Evolutionary conservation across 2,113 vertebrate species (phyloP).

Genomic region (Lucifuga dentata): DNA sequence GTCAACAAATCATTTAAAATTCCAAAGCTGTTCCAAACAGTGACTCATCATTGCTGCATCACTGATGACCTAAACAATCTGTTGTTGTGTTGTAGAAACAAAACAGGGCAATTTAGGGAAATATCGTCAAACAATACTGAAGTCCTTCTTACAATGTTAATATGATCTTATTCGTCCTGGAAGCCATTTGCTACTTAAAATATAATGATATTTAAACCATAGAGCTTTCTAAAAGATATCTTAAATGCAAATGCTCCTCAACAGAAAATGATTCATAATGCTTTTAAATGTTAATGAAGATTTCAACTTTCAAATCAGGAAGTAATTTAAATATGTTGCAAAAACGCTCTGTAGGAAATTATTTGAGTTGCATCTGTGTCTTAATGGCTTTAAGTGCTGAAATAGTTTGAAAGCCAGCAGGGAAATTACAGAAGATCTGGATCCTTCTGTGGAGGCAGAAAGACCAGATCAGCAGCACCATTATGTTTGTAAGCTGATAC

Average conservation of each 20-base stretch:
- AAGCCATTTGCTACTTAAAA: slow-evolving; percentile 13
- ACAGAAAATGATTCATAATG: not conserved
- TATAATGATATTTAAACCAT: slow-evolving; percentile 1
- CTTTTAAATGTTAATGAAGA: not conserved
- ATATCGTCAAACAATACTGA: not conserved
- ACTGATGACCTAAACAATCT: not conserved
- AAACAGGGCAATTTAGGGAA: not conserved
- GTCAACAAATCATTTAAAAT: not conserved
- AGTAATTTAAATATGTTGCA: not conserved
- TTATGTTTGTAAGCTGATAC: slow-evolving; percentile 36
- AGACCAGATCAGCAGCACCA: slow-evolving; percentile 7
- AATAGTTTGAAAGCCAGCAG: not conserved
- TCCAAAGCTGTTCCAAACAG: not conserved
- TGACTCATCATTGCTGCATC: slow-evolving; percentile 27
- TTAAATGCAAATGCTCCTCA: slow-evolving; percentile 17
- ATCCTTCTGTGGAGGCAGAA: slow-evolving; percentile 1
- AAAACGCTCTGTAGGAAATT: not conserved
- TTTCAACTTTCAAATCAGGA: not conserved
- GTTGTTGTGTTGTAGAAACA: not conserved
- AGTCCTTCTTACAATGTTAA: slow-evolving; percentile 7
- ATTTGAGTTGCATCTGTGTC: not conserved
- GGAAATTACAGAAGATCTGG: slow-evolving; percentile 1
- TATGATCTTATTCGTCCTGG: not conserved
- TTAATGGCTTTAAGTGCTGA: not conserved
- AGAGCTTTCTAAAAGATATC: not conserved